Evolutionary conservation across 2,113 vertebrate genomes (phyloP).

Genomic region (Origma solitaria): DNA sequence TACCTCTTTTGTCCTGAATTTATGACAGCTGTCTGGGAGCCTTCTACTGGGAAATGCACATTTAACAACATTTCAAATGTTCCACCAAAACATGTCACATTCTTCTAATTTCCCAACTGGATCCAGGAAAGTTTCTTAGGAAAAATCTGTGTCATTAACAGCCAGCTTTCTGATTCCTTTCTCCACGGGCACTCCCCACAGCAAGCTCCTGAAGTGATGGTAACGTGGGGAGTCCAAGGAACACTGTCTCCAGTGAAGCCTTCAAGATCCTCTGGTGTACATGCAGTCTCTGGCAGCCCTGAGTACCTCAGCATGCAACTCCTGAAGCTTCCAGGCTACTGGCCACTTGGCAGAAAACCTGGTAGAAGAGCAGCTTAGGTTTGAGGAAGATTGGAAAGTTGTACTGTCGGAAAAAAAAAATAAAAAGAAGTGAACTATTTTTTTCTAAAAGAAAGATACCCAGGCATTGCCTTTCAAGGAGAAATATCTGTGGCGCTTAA

Average conservation of each 20-base stretch:
- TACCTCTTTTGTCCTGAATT: slow-evolving; percentile 26
- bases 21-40: slow-evolving; percentile 49
- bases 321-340: neutral
- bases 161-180: neutral
- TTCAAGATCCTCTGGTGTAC: neutral
- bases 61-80: slow-evolving; percentile 42
- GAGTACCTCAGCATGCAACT: neutral
- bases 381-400: neutral
- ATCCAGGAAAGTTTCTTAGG: neutral
- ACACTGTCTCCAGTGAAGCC: neutral
- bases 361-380: neutral
- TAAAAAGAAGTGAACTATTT: neutral
- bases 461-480: neutral
- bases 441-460: neutral
- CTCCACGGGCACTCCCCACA: neutral
- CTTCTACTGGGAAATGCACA: slow-evolving; percentile 44
- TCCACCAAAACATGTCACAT: slow-evolving; percentile 56
- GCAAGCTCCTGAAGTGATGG: neutral
- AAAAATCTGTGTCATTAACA: neutral
- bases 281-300: fast-evolving
- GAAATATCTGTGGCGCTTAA: neutral
- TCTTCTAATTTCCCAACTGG: slow-evolving; percentile 38
- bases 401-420: neutral
- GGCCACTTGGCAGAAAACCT: neutral
- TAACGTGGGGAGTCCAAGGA: neutral